Conservation (phyloP, 2,888 invertebrate genomes). For the Pyrrhosoma nymphula region DNA sequence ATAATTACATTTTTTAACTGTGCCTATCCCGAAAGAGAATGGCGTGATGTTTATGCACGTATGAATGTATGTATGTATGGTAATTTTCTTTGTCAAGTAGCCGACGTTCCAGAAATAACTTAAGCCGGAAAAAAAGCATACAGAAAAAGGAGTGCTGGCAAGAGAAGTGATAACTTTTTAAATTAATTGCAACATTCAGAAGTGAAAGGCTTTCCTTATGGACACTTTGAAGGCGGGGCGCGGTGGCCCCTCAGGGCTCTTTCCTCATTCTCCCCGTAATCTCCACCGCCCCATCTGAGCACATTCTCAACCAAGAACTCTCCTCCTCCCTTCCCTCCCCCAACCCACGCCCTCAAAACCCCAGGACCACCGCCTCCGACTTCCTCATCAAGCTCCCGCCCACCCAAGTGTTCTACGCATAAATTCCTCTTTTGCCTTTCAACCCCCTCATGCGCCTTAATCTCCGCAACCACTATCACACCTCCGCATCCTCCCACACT, state of each 20-base stretch:
- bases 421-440: conserved; percentile 28
- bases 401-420: conserved; percentile 37
- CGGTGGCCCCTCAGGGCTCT: background rate
- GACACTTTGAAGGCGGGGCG: background rate
- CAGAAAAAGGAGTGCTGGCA: background rate
- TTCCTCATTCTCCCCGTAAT: background rate
- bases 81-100: too few species aligned
- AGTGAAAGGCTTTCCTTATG: background rate
- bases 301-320: background rate
- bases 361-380: background rate
- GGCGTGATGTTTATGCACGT: too few species aligned
- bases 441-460: background rate
- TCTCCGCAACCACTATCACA: background rate
- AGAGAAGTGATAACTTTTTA: background rate
- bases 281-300: background rate
- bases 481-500: background rate
- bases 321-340: background rate
- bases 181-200: background rate
- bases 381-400: background rate
- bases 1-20: too few species aligned
- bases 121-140: background rate
- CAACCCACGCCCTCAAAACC: background rate
- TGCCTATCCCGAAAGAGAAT: too few species aligned
- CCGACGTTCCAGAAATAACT: too few species aligned
- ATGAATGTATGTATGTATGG: too few species aligned